Evolutionary conservation across 2,888 invertebrate species (phyloP).

Genomic region (Onchidella celtica): DNA sequence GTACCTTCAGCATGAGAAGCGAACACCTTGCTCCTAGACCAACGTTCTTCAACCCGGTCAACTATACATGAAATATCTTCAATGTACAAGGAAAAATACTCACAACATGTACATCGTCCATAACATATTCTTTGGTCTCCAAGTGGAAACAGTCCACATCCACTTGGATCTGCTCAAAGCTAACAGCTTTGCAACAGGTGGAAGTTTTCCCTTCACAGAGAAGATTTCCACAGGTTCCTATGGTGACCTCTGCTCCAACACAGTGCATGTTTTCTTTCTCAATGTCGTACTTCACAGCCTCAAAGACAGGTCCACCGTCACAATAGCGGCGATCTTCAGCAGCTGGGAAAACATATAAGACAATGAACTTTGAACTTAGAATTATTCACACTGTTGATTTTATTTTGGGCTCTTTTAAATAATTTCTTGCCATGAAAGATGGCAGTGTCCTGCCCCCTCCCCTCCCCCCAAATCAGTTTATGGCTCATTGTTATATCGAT

Average conservation of each 20-base stretch:
- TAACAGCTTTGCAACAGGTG: constrained; percentile 19
- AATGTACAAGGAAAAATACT: no score
- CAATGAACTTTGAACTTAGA: no score
- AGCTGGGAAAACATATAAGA: background rate
- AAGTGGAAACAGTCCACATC: background rate
- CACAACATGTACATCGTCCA: background rate
- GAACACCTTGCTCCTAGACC: no score
- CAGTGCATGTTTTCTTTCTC: background rate
- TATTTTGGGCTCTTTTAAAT: no score
- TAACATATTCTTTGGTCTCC: background rate
- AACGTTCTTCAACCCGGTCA: no score
- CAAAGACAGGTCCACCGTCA: background rate
- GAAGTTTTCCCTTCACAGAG: constrained; percentile 9
- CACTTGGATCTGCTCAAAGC: constrained; percentile 4
- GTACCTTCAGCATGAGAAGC: no score
- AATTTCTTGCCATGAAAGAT: no score
- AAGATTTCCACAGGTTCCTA: constrained; percentile 22
- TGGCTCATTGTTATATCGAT: no score
- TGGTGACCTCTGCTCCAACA: background rate
- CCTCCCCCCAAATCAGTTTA: no score
- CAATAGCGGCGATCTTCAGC: background rate
- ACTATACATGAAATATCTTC: no score
- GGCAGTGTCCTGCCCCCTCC: no score
- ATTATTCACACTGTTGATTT: no score
- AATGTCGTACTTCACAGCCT: background rate